Evolutionary conservation across 1,140 invertebrate genomes (phyloP), one percentile per base, ranked within the genome.

Genomic region (Drosophila mayri): DNA sequence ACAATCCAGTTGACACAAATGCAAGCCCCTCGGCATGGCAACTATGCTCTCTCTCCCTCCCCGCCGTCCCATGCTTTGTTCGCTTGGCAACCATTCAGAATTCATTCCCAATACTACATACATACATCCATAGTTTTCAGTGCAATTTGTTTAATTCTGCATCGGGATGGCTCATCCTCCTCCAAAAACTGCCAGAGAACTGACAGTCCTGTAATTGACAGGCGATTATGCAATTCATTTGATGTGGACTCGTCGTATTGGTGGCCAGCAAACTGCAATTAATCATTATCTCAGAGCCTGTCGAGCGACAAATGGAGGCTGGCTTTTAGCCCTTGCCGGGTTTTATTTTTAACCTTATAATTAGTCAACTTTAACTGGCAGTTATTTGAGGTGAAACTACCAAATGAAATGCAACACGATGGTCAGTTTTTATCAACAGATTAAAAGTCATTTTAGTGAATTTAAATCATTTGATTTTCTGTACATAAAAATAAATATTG

Each of bases 1-100:
- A 81, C 85, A 90, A 84, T 41, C 64, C 65, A 90, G 80, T 90
- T 84, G 85, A 88, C 85, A 88, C 85, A 88, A 84, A 88, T 82
- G 70, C 79, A 82, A 82, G 55, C 52, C 37, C 18, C 47, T 43
- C 50, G 50, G 50, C 66, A 58, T 37, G 50, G 52, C 18, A 59
- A 49, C 35, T 46, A 62, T 67, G 28, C 50, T 6, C 49, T 7
- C 47, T 14, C 28, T 28, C 43, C 5, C 47, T 11, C 47, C 12
- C 28, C 28, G 50, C 20, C 66, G 52, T 82, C 74, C 68, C 44
- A 18, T 37, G 66, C 71, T 66, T 67, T 82, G 75, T 72, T 67
- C 59, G 58, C 71, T 57, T 72, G 76, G 49, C 79, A 79, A 30
- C 46, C 64, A 81, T 81, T 85, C 78, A 74, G 41, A 49, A 67